A percentile compares a stretch with the other conserved stretches of the same genome.
Conservation (phyloP, 2,113 vertebrate genomes). For the Chitala chitala region DNA sequence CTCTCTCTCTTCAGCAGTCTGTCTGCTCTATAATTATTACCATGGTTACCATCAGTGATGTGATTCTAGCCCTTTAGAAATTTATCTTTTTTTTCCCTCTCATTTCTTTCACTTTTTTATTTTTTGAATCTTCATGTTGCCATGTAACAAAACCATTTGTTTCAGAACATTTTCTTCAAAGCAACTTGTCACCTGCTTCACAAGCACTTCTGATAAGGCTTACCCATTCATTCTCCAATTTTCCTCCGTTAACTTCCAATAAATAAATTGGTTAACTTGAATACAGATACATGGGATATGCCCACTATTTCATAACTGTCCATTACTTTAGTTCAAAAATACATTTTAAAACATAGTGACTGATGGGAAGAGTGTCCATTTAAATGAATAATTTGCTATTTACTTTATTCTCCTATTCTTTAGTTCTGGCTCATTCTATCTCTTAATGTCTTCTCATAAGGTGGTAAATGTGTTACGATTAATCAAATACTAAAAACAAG, state of each 20-base stretch:
- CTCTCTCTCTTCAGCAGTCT: constrained; percentile 41
- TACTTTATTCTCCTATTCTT: neutral
- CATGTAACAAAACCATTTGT: constrained; percentile 14
- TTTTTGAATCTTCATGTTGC: constrained; percentile 9
- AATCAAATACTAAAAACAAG: too few species aligned
- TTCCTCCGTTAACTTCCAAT: neutral
- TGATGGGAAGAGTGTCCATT: neutral
- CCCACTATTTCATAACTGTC: neutral
- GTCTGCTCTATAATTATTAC: constrained; percentile 71
- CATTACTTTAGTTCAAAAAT: neutral
- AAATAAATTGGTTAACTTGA: neutral
- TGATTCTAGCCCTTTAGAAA: constrained; percentile 57
- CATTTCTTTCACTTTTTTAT: constrained; percentile 34
- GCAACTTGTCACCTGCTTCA: neutral
- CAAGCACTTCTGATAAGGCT: neutral
- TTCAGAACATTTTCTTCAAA: constrained; percentile 25
- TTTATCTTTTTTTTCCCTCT: constrained; percentile 52
- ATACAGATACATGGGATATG: neutral
- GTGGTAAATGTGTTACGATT: too few species aligned
- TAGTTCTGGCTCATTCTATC: too few species aligned
- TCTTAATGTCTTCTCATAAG: too few species aligned
- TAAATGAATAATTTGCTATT: neutral
- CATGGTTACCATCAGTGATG: constrained; percentile 71
- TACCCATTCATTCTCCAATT: neutral
- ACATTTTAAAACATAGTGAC: neutral